Evolutionary conservation across 2,797 vertebrate species (phyloP).

Genomic region (Merluccius polli): DNA sequence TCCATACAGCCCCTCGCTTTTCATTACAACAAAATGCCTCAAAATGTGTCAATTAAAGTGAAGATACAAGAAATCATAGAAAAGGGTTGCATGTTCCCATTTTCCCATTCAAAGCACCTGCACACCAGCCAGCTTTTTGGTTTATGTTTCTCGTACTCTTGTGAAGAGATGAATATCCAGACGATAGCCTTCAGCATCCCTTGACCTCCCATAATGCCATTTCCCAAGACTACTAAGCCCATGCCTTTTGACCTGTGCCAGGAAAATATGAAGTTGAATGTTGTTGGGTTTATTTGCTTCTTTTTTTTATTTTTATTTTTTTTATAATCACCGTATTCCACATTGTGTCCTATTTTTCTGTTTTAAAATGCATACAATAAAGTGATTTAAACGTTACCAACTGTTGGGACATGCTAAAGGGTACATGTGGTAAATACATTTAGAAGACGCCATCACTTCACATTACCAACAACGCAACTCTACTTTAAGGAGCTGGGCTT

Average conservation of each 20-base stretch:
- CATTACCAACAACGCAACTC: background rate
- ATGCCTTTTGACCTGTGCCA: constrained; percentile 63
- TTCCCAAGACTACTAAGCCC: constrained; percentile 63
- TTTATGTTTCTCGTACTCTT: constrained; percentile 45
- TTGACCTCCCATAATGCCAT: constrained; percentile 55
- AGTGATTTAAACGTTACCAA: constrained; percentile 34
- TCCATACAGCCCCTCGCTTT: background rate
- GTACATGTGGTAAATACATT: background rate
- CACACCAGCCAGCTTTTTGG: constrained; percentile 29
- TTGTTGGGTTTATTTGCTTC: constrained; percentile 29
- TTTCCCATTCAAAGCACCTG: constrained; percentile 6
- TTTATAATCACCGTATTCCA: constrained; percentile 9
- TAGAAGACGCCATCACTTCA: constrained; percentile 15
- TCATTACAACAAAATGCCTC: background rate
- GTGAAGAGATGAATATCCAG: constrained; percentile 55
- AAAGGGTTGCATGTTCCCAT: background rate
- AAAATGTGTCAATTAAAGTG: background rate
- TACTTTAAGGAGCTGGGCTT: constrained; percentile 1
- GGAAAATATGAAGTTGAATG: constrained; percentile 60
- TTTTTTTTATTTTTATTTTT: background rate
- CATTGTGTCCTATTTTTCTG: constrained; percentile 28
- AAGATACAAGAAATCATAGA: background rate
- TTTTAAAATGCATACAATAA: constrained; percentile 8
- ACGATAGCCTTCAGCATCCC: constrained; percentile 52
- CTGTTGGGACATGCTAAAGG: constrained; percentile 27